Evolutionary conservation across 2,113 vertebrate species (phyloP).

Genomic region (Vanacampus margaritifer): DNA sequence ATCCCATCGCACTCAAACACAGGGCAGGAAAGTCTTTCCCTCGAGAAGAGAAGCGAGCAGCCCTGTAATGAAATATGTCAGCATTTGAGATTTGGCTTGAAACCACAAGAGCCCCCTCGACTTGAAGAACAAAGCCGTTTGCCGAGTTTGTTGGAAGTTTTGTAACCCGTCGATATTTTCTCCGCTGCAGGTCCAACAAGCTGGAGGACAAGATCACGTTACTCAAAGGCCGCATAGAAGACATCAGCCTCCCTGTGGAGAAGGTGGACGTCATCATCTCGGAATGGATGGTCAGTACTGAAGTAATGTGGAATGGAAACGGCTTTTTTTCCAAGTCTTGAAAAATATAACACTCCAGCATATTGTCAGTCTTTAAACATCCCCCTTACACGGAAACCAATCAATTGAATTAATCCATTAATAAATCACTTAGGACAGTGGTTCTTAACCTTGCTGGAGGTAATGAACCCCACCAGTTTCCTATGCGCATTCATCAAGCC

Average conservation of each 20-base stretch:
- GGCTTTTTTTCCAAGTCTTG: neutral
- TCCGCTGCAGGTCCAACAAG: slow-evolving; percentile 81
- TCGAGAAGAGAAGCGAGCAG: neutral
- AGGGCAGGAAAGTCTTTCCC: neutral
- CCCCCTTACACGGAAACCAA: too few relatives aligned
- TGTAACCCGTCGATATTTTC: slow-evolving; percentile 6
- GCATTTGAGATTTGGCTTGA: neutral
- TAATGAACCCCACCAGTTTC: too few relatives aligned
- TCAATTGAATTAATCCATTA: too few relatives aligned
- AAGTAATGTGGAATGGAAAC: neutral
- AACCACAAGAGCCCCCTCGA: neutral
- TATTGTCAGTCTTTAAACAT: too few relatives aligned
- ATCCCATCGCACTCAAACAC: neutral
- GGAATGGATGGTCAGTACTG: slow-evolving; percentile 94
- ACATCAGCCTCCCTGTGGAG: slow-evolving; percentile 85
- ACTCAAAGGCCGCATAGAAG: slow-evolving; percentile 93
- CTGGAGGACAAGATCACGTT: slow-evolving; percentile 82
- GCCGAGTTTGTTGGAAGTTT: neutral
- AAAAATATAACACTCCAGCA: neutral
- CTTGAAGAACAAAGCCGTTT: neutral
- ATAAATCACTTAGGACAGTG: too few relatives aligned
- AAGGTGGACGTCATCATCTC: slow-evolving; percentile 96
- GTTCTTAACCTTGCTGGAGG: too few relatives aligned
- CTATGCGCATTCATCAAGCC: too few relatives aligned
- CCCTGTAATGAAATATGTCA: slow-evolving; percentile 7